Evolutionary conservation across 2,797 vertebrate genomes (phyloP).

Genomic region (Petrocephalus schoutedeni): DNA sequence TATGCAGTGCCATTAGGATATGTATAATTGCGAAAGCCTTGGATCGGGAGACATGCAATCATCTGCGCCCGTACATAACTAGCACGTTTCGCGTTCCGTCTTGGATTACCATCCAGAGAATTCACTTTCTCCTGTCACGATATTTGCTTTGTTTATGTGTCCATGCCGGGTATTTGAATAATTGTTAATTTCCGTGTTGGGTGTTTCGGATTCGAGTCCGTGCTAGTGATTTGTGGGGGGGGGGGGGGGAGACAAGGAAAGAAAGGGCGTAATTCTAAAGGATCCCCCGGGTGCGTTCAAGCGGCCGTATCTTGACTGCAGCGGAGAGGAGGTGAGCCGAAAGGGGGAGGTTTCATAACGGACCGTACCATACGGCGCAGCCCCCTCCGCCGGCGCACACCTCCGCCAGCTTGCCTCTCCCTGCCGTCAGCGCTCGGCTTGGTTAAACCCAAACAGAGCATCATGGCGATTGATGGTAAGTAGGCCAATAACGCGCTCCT

Average conservation of each 20-base stretch:
- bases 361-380: conserved; percentile 47
- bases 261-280: neutral
- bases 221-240: neutral
- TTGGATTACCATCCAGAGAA: neutral
- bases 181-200: neutral
- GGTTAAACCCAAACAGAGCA: conserved; percentile 76
- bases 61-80: neutral
- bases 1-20: neutral
- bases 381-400: conserved; percentile 27
- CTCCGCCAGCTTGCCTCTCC: conserved; percentile 46
- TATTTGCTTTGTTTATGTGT: neutral
- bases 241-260: neutral
- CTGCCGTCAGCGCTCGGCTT: conserved; percentile 50
- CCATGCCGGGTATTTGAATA: neutral
- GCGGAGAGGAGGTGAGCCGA: neutral
- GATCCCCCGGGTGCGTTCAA: neutral
- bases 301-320: neutral
- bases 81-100: neutral
- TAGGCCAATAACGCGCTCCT: conserved; percentile 69
- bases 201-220: neutral
- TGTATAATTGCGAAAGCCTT: neutral
- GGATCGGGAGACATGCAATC: neutral
- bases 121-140: neutral
- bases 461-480: conserved; percentile 97
- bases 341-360: conserved; percentile 20